These are phyloP conservation scores for Rallus crepitans DNA, from an alignment of 2,797 vertebrate species.

Conservation along the genomic window DNA sequence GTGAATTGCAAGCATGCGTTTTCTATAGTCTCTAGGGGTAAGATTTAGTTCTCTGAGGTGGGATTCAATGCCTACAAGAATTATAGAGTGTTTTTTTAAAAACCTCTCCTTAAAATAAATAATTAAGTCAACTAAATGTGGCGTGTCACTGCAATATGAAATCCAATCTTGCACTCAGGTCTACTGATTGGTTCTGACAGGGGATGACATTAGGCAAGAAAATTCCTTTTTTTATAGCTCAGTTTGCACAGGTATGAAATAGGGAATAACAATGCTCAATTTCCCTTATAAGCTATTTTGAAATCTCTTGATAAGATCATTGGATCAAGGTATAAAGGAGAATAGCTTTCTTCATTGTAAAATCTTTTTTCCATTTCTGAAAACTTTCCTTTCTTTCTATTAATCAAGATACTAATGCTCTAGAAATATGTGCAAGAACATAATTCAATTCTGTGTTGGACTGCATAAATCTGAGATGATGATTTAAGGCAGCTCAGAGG, in stretches of 20 bases:
- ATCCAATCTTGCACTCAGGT: not conserved
- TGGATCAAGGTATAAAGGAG: not conserved
- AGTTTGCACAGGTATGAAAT: not conserved
- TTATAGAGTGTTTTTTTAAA: not conserved
- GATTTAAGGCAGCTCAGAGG: not conserved
- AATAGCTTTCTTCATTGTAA: not conserved
- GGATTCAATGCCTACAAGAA: not conserved
- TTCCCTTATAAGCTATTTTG: not conserved
- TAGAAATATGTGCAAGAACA: not conserved
- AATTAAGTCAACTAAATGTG: not conserved
- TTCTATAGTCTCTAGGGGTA: not conserved
- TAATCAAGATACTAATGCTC: not conserved
- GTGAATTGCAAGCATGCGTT: not conserved
- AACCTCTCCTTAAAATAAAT: not conserved
- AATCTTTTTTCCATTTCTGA: not conserved
- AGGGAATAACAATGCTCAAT: not conserved
- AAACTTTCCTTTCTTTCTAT: not conserved
- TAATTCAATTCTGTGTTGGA: conserved; percentile 17
- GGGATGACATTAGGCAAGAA: not conserved
- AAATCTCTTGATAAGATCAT: not conserved
- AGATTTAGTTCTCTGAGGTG: not conserved
- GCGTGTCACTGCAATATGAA: not conserved
- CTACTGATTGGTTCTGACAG: not conserved
- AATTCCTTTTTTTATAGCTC: not conserved
- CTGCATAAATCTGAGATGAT: not conserved